Evolutionary conservation across 37 sponge, comb jelly and placozoan species (phyloP).

Genomic region (Geodia barretti): DNA sequence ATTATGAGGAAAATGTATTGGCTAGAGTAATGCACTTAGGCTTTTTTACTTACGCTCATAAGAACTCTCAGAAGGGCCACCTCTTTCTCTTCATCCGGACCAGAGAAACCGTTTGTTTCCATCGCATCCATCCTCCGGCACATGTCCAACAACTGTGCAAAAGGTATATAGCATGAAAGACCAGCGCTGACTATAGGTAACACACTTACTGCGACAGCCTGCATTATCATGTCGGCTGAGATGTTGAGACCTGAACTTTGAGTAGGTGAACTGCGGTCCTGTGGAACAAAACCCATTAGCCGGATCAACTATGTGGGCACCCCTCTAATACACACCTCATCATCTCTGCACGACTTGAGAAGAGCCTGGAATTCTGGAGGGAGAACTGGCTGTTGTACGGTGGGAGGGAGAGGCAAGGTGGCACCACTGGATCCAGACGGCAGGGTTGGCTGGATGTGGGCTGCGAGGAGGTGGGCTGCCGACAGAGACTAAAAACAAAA

Average conservation of each 20-base stretch:
- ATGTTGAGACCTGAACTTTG: not conserved
- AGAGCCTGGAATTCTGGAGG: slow-evolving; percentile 15
- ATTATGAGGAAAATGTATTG: not conserved
- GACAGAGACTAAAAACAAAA: slow-evolving; percentile 44
- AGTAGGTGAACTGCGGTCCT: too few relatives aligned
- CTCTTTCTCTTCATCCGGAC: slow-evolving; percentile 20
- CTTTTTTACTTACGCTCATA: slow-evolving; percentile 36
- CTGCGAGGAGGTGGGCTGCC: slow-evolving; percentile 50
- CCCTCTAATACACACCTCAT: too few relatives aligned
- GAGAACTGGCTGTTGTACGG: not conserved
- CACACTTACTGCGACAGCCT: slow-evolving; percentile 31
- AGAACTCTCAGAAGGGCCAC: slow-evolving; percentile 11
- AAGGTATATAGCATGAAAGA: not conserved
- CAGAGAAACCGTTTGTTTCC: not conserved
- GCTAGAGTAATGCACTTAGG: not conserved
- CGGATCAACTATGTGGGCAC: too few relatives aligned
- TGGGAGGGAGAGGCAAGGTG: not conserved
- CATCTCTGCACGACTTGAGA: not conserved
- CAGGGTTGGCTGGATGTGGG: slow-evolving; percentile 3
- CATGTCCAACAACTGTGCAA: slow-evolving; percentile 48
- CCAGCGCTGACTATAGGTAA: not conserved
- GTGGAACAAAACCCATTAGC: too few relatives aligned
- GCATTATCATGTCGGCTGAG: slow-evolving; percentile 16
- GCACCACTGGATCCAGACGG: not conserved
- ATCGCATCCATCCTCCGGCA: slow-evolving; percentile 46